Evolutionary conservation across 2,113 vertebrate genomes (phyloP), one percentile per base, ranked within the genome.

Genomic region (Catagonus wagneri): DNA sequence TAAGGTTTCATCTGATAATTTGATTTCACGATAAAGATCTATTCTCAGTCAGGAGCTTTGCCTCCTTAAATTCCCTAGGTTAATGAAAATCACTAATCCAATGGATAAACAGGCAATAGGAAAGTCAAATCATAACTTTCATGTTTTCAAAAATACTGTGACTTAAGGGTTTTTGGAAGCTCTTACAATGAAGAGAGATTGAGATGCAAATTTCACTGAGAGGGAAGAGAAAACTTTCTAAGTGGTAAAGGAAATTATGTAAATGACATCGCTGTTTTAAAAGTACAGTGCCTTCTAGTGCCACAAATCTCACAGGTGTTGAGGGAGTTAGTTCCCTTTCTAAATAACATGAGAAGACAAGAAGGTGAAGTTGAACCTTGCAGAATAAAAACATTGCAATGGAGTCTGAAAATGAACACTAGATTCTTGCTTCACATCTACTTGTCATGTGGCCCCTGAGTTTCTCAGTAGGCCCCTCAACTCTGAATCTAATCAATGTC

Each of bases 181-280:
- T 83, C 44, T 96, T 96, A 95, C 25, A 68, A 94, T 1, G 50
- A 96, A 96, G 91, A n/a, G 66, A 94, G 79, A 92, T 71, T 95
- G 95, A 92, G 90, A 96, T 96, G 93, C 96, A 97, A 97, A 97
- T 96, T 97, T 97, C 61, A 36, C 60, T 95, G 65, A 97, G 85
- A 96, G 80, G 58, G 65, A 97, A 96, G 87, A 97, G 79, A 80
- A 97, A 97, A 90, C 83, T 97, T 97, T 84, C 71, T 93, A 90
- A 96, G 93, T 96, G 76, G 87, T 50, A 96, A 89, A 92, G 83
- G 76, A 97, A 96, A 97, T 96, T 83, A 95, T 84, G 86, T 91
- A 97, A 97, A 96, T 96, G 75, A 54, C 19, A 78, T 50, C 84
- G 17, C 60, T 83, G 5, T 94, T 69, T 96, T 87, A 78, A 84